Evolutionary conservation across 2,797 vertebrate species (phyloP).

Genomic region (Pagetopsis macropterus): DNA sequence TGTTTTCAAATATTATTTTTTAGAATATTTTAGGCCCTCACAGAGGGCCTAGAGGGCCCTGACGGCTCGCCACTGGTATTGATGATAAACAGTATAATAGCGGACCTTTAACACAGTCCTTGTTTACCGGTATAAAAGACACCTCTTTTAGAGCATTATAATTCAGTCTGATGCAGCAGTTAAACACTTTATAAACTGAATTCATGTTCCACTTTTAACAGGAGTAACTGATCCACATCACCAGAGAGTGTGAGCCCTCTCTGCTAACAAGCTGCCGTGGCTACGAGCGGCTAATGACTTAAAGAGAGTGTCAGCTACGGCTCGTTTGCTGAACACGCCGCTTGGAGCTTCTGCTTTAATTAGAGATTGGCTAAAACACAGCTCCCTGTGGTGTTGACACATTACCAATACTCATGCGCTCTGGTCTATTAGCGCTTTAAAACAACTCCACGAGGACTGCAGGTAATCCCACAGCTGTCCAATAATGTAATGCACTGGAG

Average conservation of each 20-base stretch:
- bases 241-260: constrained; percentile 39
- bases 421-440: constrained; percentile 54
- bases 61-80: no score
- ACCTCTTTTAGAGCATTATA: not conserved
- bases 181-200: constrained; percentile 26
- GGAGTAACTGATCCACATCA: constrained; percentile 26
- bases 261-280: constrained; percentile 85
- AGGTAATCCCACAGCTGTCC: constrained; percentile 47
- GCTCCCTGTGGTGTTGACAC: constrained; percentile 85
- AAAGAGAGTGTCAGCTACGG: constrained; percentile 93
- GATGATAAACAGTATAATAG: no score
- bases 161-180: constrained; percentile 18
- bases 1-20: no score
- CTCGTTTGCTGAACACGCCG: constrained; percentile 88
- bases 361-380: constrained; percentile 88
- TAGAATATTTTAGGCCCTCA: no score
- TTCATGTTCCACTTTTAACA: constrained; percentile 30
- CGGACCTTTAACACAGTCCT: not conserved
- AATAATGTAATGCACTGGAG: constrained; percentile 26
- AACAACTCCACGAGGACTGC: constrained; percentile 45
- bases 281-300: constrained; percentile 91
- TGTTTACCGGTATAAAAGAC: not conserved
- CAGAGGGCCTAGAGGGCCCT: no score
- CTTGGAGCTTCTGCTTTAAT: constrained; percentile 91
- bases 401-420: constrained; percentile 65